phyloP scores from a whole-genome alignment of 2,113 vertebrate species.

The Misgurnus mizolepis region DNA sequence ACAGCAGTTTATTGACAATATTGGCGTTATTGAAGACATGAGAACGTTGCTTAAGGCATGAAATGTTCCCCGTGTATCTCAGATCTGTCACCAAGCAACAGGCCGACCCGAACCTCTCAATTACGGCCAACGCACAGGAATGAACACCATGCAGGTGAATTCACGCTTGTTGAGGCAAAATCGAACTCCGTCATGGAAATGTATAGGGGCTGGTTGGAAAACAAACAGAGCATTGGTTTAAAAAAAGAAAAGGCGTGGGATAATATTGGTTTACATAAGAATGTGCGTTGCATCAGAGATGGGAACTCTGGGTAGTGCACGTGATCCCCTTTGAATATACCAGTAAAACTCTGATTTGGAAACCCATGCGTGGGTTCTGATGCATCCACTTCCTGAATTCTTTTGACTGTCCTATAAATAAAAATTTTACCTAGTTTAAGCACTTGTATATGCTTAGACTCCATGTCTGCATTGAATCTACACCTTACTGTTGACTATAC shows the following conservation, averaged over 20 bases:
- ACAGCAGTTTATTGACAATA: not conserved
- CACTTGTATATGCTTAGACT: not conserved
- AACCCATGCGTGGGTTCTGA: too few relatives aligned
- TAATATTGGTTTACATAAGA: not conserved
- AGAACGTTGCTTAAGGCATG: not conserved
- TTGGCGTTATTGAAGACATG: slow-evolving; percentile 7
- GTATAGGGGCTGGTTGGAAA: not conserved
- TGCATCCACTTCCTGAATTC: too few relatives aligned
- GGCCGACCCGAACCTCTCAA: slow-evolving; percentile 6
- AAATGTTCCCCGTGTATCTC: not conserved
- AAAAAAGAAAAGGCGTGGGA: not conserved
- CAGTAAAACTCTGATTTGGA: too few relatives aligned
- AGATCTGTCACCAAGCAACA: slow-evolving; percentile 21
- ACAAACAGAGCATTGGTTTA: slow-evolving; percentile 12
- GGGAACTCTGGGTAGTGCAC: too few relatives aligned
- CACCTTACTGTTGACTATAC: not conserved
- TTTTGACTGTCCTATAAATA: too few relatives aligned
- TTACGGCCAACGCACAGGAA: not conserved
- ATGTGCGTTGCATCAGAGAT: too few relatives aligned
- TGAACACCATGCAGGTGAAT: not conserved
- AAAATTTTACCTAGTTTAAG: too few relatives aligned
- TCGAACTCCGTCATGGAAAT: not conserved
- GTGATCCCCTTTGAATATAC: too few relatives aligned
- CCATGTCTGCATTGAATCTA: not conserved
- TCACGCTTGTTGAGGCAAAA: not conserved